A percentile compares a stretch with the other conserved stretches of the same genome.
These are phyloP conservation scores for Zaprionus gabonicus DNA, from an alignment of 1,140 invertebrate species.

Conservation along the genomic window DNA sequence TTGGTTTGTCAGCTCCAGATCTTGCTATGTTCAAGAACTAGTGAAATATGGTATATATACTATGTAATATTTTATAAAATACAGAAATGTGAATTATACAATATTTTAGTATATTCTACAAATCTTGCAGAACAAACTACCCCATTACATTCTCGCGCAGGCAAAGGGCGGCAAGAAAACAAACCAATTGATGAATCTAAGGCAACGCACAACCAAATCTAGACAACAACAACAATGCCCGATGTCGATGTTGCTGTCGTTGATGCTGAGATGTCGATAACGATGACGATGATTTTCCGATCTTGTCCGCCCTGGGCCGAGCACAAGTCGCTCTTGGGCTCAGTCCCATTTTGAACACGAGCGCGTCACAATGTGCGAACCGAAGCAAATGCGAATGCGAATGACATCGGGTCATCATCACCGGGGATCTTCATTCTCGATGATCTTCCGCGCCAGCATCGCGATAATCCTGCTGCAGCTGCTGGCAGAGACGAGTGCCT, in stretches of 20 bases:
- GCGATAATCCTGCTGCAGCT: constrained; percentile 22
- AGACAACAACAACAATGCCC: constrained; percentile 10
- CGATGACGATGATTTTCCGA: constrained; percentile 25
- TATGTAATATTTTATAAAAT: too few species aligned
- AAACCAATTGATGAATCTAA: constrained; percentile 63
- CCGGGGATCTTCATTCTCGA: neutral
- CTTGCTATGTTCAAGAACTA: too few species aligned
- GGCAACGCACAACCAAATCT: constrained; percentile 8
- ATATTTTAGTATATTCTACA: neutral
- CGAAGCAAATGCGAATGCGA: constrained; percentile 32
- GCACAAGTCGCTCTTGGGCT: neutral
- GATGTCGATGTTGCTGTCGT: constrained; percentile 27
- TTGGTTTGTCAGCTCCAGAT: too few species aligned
- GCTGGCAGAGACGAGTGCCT: constrained; percentile 56
- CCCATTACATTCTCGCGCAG: neutral
- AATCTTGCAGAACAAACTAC: neutral
- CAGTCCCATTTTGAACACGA: constrained; percentile 68
- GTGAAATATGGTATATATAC: too few species aligned
- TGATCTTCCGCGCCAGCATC: constrained; percentile 36
- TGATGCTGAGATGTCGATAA: constrained; percentile 27
- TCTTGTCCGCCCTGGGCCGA: neutral
- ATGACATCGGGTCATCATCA: neutral
- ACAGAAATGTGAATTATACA: too few species aligned
- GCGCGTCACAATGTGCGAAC: constrained; percentile 56
- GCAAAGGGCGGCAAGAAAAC: constrained; percentile 16